Evolutionary conservation across 2,888 invertebrate genomes (phyloP).

Genomic region (Synergus umbraculus): DNA sequence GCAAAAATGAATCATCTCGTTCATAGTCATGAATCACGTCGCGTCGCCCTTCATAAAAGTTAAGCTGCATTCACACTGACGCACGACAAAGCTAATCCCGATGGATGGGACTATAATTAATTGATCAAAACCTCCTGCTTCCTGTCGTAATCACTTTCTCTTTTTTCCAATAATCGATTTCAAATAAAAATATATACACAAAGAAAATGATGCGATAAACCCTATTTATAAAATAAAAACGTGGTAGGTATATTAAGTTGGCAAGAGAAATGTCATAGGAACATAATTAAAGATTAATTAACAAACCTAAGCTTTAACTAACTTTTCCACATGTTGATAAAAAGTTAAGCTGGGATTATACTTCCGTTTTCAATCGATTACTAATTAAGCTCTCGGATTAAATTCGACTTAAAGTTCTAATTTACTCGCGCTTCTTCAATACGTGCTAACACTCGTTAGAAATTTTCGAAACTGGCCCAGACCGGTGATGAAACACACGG

Average conservation of each 20-base stretch:
- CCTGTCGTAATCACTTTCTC: slow-evolving; percentile 17
- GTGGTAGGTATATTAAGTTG: no score
- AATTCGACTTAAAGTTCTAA: neutral
- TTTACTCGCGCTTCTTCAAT: neutral
- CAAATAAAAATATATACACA: neutral
- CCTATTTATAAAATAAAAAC: neutral
- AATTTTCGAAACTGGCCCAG: no score
- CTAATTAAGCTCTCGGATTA: neutral
- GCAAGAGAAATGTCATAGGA: neutral
- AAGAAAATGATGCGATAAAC: neutral
- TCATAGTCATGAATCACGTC: slow-evolving; percentile 63
- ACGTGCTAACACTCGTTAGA: neutral
- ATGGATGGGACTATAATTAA: slow-evolving; percentile 24
- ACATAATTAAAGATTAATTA: neutral
- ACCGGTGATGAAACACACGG: no score
- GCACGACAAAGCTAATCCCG: slow-evolving; percentile 21
- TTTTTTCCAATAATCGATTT: slow-evolving; percentile 27
- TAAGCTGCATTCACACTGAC: slow-evolving; percentile 48
- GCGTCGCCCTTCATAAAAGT: slow-evolving; percentile 55
- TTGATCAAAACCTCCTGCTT: slow-evolving; percentile 16
- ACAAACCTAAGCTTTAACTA: neutral
- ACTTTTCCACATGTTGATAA: slow-evolving; percentile 14
- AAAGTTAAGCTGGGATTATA: neutral
- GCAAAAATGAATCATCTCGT: slow-evolving; percentile 62
- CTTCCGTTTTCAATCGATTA: neutral